Conservation (phyloP, 2,888 invertebrate species). For the Chalcis sispes region DNA sequence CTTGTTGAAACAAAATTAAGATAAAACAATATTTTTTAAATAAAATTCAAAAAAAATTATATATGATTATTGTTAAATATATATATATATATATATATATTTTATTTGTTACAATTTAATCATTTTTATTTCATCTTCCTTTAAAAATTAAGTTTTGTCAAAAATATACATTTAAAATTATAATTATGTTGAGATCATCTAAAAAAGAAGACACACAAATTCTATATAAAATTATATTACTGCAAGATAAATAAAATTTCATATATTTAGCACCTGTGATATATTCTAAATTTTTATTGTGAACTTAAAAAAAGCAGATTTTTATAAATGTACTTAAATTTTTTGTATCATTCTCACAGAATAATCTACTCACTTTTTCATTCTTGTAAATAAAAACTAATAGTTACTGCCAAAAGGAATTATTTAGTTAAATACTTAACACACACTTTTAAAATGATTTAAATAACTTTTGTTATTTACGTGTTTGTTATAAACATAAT, state of each 20-base stretch:
- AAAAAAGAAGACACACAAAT: slow-evolving; percentile 51
- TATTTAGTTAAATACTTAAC: slow-evolving; percentile 22
- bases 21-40: slow-evolving; percentile 53
- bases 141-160: slow-evolving; percentile 32
- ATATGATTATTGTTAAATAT: slow-evolving; percentile 14
- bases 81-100: slow-evolving; percentile 12
- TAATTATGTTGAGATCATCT: slow-evolving; percentile 60
- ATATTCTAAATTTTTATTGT: slow-evolving; percentile 23
- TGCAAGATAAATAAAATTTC: slow-evolving; percentile 9
- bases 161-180: slow-evolving; percentile 50
- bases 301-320: background rate
- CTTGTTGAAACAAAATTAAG: slow-evolving; percentile 70
- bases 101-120: slow-evolving; percentile 38
- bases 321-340: background rate
- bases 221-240: slow-evolving; percentile 29
- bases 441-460: slow-evolving; percentile 41
- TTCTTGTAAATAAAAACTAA: too few relatives aligned
- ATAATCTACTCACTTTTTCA: slow-evolving; percentile 7
- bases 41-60: slow-evolving; percentile 33
- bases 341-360: background rate
- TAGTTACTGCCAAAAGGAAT: slow-evolving; percentile 19
- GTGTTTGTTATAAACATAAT: slow-evolving; percentile 16
- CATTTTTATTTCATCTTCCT: slow-evolving; percentile 35
- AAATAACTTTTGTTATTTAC: slow-evolving; percentile 38
- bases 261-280: background rate